Base-by-base conservation (phyloP, 2,797 vertebrate genomes). In the Peromyscus attwateri region DNA sequence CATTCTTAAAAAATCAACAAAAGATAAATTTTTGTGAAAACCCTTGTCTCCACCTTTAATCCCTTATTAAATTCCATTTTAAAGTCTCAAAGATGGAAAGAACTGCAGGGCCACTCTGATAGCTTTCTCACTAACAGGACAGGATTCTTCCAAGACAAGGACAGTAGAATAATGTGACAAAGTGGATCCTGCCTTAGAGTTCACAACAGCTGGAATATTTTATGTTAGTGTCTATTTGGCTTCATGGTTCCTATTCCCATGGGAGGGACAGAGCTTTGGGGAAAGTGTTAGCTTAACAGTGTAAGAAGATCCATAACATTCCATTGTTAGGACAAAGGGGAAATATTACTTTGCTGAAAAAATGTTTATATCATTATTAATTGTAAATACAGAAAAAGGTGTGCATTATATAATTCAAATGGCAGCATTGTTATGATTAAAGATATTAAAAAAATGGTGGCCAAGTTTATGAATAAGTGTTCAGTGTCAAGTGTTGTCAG, bases 231-330 rank as follows among this genome's bases (percentile, higher is more conserved):
- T 60, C 34, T 73, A 0, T 2, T 77, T 76, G 21, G 6, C 23
- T 77, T 10, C 5, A 7, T 77, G 4, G 0, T 68, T 46, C 3
- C 80, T 13, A 25, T 52, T 10, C 25, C 21, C 87, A 92, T 2
- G 81, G 37, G 70, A 87, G 3, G 37, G 37, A 49, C 11, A 94
- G 19, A 52, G 60, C 12, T 91, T 64, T 92, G 31, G n/a, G 25
- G 89, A 57, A 96, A 90, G 52, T 88, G 62, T 91, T 94, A 49
- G 77, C 1, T 62, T 27, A 73, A 40, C 52, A 87, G 19, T 3
- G 57, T 12, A 52, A 49, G 81, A 43, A 85, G 1, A 82, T 73
- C 25, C 19, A 62, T 77, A 60, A 75, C 9, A 19, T 49, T 37
- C n/a, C 55, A 43, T 40, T 81, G 3, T 73, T 55, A 52, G 4